phyloP scores from a whole-genome alignment of 2,888 invertebrate species.

The Mellilla xanthometata region DNA sequence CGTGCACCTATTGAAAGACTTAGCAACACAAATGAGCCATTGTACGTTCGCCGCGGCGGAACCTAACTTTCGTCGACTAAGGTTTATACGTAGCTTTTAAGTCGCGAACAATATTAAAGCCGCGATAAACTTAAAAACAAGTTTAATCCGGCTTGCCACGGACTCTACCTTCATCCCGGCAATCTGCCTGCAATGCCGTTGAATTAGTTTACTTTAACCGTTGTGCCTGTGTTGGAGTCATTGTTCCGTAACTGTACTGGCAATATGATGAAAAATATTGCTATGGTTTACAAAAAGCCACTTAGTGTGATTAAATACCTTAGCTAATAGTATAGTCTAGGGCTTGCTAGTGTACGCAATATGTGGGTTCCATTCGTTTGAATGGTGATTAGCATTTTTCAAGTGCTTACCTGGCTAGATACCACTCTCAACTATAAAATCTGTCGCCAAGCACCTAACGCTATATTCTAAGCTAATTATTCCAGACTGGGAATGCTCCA shows the following conservation, averaged over 20 bases:
- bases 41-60: conserved; percentile 43
- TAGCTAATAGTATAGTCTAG: too few species aligned
- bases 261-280: neutral
- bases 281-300: too few species aligned
- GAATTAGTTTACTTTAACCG: conserved; percentile 58
- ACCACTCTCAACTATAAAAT: too few species aligned
- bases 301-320: too few species aligned
- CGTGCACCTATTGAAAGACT: conserved; percentile 39
- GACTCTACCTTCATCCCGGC: conserved; percentile 56
- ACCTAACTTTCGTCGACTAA: conserved; percentile 49
- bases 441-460: too few species aligned
- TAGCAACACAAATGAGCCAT: conserved; percentile 43
- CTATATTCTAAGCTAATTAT: too few species aligned
- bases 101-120: conserved; percentile 78
- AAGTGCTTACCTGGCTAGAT: too few species aligned
- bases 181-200: conserved; percentile 66
- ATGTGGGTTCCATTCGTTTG: too few species aligned
- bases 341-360: too few species aligned
- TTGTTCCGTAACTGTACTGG: conserved; percentile 4
- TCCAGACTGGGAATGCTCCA: too few species aligned
- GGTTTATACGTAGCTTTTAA: conserved; percentile 70
- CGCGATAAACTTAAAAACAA: conserved; percentile 79
- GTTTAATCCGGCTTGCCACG: conserved; percentile 74
- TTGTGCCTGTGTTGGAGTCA: conserved; percentile 36
- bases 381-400: too few species aligned